phyloP scores from a whole-genome alignment of 2,113 vertebrate genomes.

The Octodon degus region DNA sequence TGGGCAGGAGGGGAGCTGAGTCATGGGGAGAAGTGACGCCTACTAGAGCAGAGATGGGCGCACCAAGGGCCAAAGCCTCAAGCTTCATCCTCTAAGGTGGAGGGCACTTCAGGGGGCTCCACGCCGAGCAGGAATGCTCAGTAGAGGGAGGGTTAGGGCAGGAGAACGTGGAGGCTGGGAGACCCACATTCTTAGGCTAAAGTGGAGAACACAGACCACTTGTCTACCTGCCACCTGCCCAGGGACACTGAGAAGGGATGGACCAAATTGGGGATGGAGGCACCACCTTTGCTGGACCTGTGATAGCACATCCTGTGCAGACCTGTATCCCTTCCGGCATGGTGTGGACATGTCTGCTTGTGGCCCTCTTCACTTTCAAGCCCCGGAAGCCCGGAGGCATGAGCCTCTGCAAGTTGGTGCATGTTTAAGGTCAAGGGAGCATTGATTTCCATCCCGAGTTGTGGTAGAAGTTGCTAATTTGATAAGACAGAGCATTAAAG shows the following conservation, averaged over 20 bases:
- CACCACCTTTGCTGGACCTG: neutral
- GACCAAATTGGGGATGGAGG: neutral
- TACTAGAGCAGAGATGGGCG: neutral
- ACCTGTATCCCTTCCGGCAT: neutral
- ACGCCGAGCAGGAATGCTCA: neutral
- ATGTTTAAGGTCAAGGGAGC: constrained; percentile 68
- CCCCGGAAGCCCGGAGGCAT: neutral
- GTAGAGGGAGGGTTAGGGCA: neutral
- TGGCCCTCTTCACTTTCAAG: neutral
- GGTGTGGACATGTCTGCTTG: neutral
- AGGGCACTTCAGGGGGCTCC: neutral
- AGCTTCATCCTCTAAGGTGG: rapidly evolving
- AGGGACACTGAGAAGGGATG: neutral
- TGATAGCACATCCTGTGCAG: rapidly evolving
- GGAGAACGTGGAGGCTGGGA: neutral
- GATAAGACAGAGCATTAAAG: constrained; percentile 76
- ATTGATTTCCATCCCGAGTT: constrained; percentile 67
- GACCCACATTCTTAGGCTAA: neutral
- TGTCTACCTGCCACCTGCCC: neutral
- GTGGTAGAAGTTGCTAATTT: constrained; percentile 78
- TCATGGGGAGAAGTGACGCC: neutral
- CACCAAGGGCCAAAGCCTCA: neutral
- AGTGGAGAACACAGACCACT: neutral
- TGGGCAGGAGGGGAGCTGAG: neutral
- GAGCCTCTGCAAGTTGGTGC: constrained; percentile 49